A percentile compares a stretch with the other conserved stretches of the same genome.
phyloP scores from a whole-genome alignment of 1,140 invertebrate genomes.

The Eufriesea mexicana region DNA sequence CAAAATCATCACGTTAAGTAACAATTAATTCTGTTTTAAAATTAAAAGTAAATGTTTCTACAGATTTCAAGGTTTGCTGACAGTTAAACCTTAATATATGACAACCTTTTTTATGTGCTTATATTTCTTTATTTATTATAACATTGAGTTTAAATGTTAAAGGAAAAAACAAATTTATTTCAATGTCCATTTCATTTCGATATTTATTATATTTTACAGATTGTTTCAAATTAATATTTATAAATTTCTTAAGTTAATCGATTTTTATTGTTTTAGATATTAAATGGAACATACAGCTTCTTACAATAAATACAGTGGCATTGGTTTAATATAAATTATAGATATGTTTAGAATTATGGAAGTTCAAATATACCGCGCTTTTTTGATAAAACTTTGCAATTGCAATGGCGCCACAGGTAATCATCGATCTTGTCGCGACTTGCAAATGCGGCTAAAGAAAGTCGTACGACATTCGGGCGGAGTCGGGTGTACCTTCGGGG shows the following conservation, averaged over 20 bases:
- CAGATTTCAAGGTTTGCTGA: not conserved
- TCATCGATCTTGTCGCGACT: conserved; percentile 16
- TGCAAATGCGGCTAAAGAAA: not conserved
- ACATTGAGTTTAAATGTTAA: not conserved
- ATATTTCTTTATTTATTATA: not conserved
- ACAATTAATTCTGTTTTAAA: not conserved
- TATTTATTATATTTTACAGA: not conserved
- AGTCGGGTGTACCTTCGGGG: conserved; percentile 56
- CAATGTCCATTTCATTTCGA: not conserved
- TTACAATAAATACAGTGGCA: not conserved
- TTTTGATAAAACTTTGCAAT: not conserved
- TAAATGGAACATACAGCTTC: not conserved
- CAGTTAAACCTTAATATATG: not conserved
- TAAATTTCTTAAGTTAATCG: not conserved
- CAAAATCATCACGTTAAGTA: not conserved
- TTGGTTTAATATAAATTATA: not conserved
- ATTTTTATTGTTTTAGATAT: not conserved
- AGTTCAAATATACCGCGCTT: not conserved
- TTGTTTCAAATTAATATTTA: not conserved
- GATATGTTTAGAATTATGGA: not conserved
- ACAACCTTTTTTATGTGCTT: not conserved
- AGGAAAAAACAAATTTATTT: not conserved
- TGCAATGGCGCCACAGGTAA: not conserved
- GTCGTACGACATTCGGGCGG: conserved; percentile 55
- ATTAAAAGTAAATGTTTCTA: not conserved